A percentile compares a stretch with the other conserved stretches of the same genome.
Evolutionary conservation across 2,113 vertebrate species (phyloP).

Genomic region (Cyphomyrus discorhynchus): DNA sequence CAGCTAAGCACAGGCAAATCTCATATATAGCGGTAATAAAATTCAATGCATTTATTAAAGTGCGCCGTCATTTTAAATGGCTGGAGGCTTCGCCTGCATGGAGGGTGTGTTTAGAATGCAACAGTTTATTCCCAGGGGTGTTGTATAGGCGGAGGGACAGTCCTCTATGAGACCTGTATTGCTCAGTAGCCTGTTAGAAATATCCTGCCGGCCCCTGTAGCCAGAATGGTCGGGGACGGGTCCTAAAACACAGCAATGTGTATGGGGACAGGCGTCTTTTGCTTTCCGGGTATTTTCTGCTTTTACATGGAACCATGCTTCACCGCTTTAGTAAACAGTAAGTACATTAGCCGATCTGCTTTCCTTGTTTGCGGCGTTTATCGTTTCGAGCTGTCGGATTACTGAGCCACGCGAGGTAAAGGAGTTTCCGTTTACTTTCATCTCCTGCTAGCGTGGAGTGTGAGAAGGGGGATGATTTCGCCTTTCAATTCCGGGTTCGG

Average conservation of each 20-base stretch:
- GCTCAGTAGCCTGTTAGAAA: conserved; percentile 14
- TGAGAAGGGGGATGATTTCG: background rate
- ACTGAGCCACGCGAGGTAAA: background rate
- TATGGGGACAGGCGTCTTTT: conserved; percentile 28
- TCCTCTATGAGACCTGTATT: conserved; percentile 39
- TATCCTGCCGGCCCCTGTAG: conserved; percentile 45
- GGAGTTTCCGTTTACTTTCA: background rate
- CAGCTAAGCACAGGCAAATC: background rate
- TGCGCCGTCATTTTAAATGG: conserved; percentile 66
- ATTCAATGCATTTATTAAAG: background rate
- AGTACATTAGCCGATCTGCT: conserved; percentile 34
- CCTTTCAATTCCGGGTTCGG: background rate
- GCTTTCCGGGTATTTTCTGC: conserved; percentile 33
- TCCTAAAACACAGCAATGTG: conserved; percentile 44
- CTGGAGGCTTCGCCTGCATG: conserved; percentile 35
- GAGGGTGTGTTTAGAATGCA: conserved; percentile 63
- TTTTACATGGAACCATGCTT: conserved; percentile 52
- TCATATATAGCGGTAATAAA: background rate
- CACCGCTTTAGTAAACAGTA: conserved; percentile 58
- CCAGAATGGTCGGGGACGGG: conserved; percentile 38
- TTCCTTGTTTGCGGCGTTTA: conserved; percentile 8
- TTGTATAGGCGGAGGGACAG: conserved; percentile 43
- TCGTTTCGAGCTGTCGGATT: background rate
- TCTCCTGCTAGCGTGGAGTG: background rate
- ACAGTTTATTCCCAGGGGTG: conserved; percentile 41